Conservation (phyloP, 2,113 vertebrate species). For the Menidia beryllina region DNA sequence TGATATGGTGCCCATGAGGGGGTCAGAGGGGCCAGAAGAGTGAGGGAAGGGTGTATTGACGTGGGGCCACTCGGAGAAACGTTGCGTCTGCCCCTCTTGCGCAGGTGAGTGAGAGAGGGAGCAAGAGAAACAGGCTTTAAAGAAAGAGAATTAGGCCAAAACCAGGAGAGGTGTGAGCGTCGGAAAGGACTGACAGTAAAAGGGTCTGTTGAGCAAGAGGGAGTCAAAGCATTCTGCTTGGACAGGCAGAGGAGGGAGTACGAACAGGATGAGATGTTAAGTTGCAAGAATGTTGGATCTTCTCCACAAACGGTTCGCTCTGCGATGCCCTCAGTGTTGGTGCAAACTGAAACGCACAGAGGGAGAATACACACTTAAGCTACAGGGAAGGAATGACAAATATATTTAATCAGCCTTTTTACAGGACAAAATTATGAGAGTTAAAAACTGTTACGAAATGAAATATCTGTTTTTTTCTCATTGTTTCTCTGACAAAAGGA, state of each 20-base stretch:
- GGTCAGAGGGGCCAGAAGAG: conserved; percentile 38
- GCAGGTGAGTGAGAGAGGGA: conserved; percentile 33
- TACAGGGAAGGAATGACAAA: too few species aligned
- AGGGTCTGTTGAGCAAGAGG: conserved; percentile 42
- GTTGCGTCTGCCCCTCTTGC: conserved; percentile 6
- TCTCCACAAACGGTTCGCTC: conserved; percentile 41
- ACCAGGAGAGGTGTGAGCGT: conserved; percentile 14
- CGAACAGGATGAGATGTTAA: conserved; percentile 38
- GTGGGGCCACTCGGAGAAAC: neutral
- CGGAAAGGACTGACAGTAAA: conserved; percentile 17
- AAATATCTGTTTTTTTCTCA: neutral
- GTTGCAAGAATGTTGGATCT: conserved; percentile 46
- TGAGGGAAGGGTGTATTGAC: neutral
- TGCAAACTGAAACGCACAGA: conserved; percentile 51
- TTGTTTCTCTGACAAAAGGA: neutral
- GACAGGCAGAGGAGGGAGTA: conserved; percentile 21
- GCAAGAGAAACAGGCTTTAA: neutral
- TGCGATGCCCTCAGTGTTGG: conserved; percentile 32
- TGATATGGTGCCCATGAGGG: conserved; percentile 81
- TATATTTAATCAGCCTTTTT: neutral
- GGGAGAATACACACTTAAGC: conserved; percentile 8
- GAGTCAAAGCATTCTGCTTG: conserved; percentile 16
- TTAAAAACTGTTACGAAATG: neutral
- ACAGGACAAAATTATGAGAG: neutral
- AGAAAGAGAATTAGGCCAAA: conserved; percentile 27